phyloP scores from a whole-genome alignment of 2,888 invertebrate species.

The Dynastes grantii region DNA sequence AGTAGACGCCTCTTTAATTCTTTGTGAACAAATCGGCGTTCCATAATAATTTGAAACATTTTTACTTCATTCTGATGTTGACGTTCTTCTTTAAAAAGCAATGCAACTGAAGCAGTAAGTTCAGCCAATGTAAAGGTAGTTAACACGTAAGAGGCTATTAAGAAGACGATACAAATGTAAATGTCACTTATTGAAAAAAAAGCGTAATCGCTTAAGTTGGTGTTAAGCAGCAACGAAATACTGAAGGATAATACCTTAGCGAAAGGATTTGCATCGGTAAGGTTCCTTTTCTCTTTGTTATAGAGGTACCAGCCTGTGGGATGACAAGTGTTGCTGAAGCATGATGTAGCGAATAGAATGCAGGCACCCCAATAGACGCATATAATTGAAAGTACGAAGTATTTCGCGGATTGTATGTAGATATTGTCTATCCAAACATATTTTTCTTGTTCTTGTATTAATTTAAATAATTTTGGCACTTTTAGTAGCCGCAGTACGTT shows the following conservation, averaged over 20 bases:
- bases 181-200: conserved; percentile 42
- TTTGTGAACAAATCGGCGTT: conserved; percentile 44
- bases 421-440: conserved; percentile 45
- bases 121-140: conserved; percentile 46
- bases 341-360: conserved; percentile 46
- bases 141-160: conserved; percentile 31
- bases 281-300: conserved; percentile 6
- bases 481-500: conserved; percentile 46
- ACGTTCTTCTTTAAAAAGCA: conserved; percentile 39
- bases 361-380: conserved; percentile 43
- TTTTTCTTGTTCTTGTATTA: conserved; percentile 46
- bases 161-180: conserved; percentile 25
- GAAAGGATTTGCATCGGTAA: conserved; percentile 23
- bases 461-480: conserved; percentile 49
- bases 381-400: conserved; percentile 32
- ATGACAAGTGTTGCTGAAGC: conserved; percentile 30
- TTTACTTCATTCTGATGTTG: conserved; percentile 49
- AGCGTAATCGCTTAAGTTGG: conserved; percentile 44
- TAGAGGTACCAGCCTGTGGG: conserved; percentile 36
- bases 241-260: conserved; percentile 29
- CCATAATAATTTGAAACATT: conserved; percentile 50
- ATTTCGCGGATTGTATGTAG: conserved; percentile 50
- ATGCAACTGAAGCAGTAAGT: conserved; percentile 43
- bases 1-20: conserved; percentile 46
- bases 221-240: conserved; percentile 32